Conservation (phyloP, 2,113 vertebrate genomes). For the Rafetus swinhoei region DNA sequence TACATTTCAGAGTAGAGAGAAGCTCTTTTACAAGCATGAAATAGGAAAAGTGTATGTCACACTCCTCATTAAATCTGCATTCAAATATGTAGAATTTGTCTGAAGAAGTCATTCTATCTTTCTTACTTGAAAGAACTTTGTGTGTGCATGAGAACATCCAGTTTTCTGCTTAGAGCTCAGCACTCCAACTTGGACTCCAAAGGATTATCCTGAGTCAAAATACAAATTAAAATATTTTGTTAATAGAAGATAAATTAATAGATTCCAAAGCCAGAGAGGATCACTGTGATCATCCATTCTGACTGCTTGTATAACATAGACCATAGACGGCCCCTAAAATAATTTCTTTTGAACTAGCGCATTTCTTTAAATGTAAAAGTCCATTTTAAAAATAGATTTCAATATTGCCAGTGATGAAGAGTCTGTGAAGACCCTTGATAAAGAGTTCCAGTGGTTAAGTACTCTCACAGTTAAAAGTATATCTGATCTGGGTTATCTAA, state of each 20-base stretch:
- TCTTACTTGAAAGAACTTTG: conserved; percentile 17
- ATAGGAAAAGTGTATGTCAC: conserved; percentile 53
- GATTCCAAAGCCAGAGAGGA: background rate
- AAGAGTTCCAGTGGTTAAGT: background rate
- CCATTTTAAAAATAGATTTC: background rate
- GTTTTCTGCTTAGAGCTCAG: conserved; percentile 22
- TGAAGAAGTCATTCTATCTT: background rate
- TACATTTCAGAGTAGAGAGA: conserved; percentile 59
- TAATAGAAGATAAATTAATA: fast-evolving
- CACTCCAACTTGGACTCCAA: background rate
- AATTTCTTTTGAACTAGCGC: background rate
- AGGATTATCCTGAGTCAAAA: background rate
- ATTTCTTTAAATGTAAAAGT: background rate
- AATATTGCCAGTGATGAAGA: background rate
- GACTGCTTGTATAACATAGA: background rate
- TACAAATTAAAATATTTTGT: conserved; percentile 14
- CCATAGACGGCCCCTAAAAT: background rate
- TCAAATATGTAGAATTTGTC: background rate
- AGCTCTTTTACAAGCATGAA: conserved; percentile 43
- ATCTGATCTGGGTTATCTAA: background rate
- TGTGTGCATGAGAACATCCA: background rate
- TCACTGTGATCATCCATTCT: background rate
- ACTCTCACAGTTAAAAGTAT: background rate
- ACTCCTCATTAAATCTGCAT: conserved; percentile 29
- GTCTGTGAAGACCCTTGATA: background rate